phyloP scores from a whole-genome alignment of 2,113 vertebrate species.

The Phodopus roborovskii region DNA sequence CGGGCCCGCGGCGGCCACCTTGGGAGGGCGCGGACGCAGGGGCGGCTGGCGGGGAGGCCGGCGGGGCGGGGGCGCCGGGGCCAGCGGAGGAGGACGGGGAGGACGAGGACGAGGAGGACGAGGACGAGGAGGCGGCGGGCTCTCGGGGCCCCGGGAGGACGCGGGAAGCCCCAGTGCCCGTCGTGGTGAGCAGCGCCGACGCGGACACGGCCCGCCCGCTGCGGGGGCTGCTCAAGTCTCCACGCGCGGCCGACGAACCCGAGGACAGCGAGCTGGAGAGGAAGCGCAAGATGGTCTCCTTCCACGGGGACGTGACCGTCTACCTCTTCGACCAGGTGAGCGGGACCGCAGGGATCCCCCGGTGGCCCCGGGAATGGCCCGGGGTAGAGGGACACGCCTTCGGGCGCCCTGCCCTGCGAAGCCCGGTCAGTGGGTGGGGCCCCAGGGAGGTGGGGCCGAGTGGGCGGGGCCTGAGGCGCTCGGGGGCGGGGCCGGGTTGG shows the following conservation, averaged over 20 bases:
- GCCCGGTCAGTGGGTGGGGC: background rate
- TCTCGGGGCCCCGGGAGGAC: constrained; percentile 75
- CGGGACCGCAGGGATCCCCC: too few relatives aligned
- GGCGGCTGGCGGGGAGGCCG: constrained; percentile 86
- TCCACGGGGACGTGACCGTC: constrained; percentile 93
- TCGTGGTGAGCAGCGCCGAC: constrained; percentile 91
- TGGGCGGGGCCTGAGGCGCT: background rate
- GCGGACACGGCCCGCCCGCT: constrained; percentile 91
- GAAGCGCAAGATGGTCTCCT: constrained; percentile 91
- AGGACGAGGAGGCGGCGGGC: constrained; percentile 91
- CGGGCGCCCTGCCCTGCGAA: too few relatives aligned
- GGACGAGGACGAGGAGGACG: constrained; percentile 87
- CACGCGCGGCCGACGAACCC: constrained; percentile 90
- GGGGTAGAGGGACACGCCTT: background rate
- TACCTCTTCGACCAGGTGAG: constrained; percentile 95
- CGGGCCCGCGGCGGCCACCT: constrained; percentile 89
- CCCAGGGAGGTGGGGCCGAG: background rate
- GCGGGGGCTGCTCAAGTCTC: constrained; percentile 94
- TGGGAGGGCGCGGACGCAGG: constrained; percentile 88
- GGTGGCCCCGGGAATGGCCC: too few relatives aligned
- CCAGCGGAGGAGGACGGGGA: constrained; percentile 91
- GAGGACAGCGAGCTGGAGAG: constrained; percentile 90
- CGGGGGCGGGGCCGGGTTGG: background rate
- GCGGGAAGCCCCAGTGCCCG: constrained; percentile 87
- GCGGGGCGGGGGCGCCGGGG: constrained; percentile 85